A percentile compares a stretch with the other conserved stretches of the same genome.
phyloP scores from a whole-genome alignment of 2,113 vertebrate species.

The Etia nguti region DNA sequence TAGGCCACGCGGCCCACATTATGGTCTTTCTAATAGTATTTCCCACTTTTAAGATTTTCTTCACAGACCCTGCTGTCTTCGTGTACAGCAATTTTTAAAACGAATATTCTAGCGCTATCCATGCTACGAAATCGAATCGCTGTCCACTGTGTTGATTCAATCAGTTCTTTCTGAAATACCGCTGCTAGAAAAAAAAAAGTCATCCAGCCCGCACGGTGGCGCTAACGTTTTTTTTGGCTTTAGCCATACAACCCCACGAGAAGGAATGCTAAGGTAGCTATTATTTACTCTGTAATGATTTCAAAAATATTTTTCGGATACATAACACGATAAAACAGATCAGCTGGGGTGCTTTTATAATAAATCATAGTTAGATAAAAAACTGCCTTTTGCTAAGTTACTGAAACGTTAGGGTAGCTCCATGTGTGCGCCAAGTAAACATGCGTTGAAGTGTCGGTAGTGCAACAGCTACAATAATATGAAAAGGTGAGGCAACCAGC shows the following conservation, averaged over 20 bases:
- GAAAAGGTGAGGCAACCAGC: background rate
- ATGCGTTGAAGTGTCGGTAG: background rate
- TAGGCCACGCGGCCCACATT: conserved; percentile 74
- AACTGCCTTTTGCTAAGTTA: background rate
- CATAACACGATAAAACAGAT: background rate
- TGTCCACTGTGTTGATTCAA: background rate
- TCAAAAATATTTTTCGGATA: background rate
- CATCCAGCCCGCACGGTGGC: conserved; percentile 43
- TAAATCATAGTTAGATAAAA: background rate
- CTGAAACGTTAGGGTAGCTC: background rate
- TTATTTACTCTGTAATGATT: background rate
- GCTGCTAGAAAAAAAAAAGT: background rate
- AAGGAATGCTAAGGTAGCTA: background rate
- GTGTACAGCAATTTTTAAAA: fast-evolving
- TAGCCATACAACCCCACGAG: background rate
- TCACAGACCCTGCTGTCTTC: fast-evolving
- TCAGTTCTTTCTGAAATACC: background rate
- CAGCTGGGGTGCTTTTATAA: background rate
- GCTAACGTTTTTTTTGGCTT: background rate
- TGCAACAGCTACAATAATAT: background rate
- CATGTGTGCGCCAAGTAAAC: background rate
- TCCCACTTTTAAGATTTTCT: fast-evolving
- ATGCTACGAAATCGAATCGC: background rate
- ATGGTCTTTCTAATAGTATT: fast-evolving
- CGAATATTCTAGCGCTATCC: background rate